Conservation (phyloP, 2,888 invertebrate genomes). For the Alloplasta piceator region DNA sequence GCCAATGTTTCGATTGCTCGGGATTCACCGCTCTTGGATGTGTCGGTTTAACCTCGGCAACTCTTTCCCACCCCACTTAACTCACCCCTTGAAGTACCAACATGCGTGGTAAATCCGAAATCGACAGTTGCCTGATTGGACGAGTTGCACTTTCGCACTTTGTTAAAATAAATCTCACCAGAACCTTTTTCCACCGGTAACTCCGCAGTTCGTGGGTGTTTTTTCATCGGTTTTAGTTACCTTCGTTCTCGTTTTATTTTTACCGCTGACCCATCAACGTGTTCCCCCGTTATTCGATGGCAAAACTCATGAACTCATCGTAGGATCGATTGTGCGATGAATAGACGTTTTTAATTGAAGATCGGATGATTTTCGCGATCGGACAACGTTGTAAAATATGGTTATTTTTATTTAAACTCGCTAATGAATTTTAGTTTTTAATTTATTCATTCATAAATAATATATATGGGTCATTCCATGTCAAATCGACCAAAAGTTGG, state of each 20-base stretch:
- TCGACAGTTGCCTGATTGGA: neutral
- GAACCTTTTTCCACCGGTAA: conserved; percentile 26
- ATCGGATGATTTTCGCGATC: no score
- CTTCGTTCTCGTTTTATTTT: neutral
- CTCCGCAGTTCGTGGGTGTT: conserved; percentile 17
- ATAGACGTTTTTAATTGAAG: no score
- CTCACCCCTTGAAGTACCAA: neutral
- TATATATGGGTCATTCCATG: no score
- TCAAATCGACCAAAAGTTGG: no score
- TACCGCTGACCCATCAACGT: neutral
- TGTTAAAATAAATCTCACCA: conserved; percentile 61
- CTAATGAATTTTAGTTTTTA: no score
- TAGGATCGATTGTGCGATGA: no score
- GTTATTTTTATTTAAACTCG: no score
- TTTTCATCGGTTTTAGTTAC: conserved; percentile 16
- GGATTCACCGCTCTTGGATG: conserved; percentile 45
- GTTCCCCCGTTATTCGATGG: neutral
- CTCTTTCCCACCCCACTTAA: no score
- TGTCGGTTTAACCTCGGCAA: neutral
- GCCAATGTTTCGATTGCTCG: conserved; percentile 44
- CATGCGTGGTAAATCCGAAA: conserved; percentile 42
- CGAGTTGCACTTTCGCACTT: conserved; percentile 55
- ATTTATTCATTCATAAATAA: no score
- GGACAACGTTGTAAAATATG: no score
- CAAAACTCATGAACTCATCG: no score